These are phyloP conservation scores for Drosophila putrida DNA, from an alignment of 2,888 invertebrate species.

Conservation along the genomic window DNA sequence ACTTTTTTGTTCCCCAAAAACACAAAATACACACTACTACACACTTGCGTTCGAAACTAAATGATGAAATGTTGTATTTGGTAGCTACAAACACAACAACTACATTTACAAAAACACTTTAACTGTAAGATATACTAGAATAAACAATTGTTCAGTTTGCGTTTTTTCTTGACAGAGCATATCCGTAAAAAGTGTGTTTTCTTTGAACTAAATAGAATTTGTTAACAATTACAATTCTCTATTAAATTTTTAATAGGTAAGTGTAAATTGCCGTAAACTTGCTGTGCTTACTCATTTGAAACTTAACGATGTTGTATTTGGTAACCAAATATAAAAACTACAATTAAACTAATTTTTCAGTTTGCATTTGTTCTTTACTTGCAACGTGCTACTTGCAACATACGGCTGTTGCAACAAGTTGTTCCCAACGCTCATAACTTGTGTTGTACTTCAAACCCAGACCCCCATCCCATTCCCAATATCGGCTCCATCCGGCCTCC, in stretches of 20 bases:
- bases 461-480: background rate
- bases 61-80: constrained; percentile 75
- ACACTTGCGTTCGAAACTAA: constrained; percentile 74
- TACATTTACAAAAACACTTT: background rate
- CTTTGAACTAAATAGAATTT: too few species aligned
- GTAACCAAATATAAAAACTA: too few species aligned
- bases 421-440: constrained; percentile 3
- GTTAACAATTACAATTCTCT: too few species aligned
- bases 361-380: background rate
- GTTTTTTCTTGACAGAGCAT: constrained; percentile 52
- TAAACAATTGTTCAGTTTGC: constrained; percentile 65
- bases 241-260: too few species aligned
- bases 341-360: too few species aligned
- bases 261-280: too few species aligned
- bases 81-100: constrained; percentile 52
- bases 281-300: too few species aligned
- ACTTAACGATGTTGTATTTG: too few species aligned
- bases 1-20: background rate
- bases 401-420: constrained; percentile 29
- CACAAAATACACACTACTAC: constrained; percentile 3
- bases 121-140: constrained; percentile 33
- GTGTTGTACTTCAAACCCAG: background rate
- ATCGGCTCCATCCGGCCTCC: constrained; percentile 10
- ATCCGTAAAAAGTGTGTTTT: constrained; percentile 2
- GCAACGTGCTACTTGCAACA: constrained; percentile 21